Evolutionary conservation across 2,113 vertebrate genomes (phyloP).

Genomic region (Myotis brandtii): DNA sequence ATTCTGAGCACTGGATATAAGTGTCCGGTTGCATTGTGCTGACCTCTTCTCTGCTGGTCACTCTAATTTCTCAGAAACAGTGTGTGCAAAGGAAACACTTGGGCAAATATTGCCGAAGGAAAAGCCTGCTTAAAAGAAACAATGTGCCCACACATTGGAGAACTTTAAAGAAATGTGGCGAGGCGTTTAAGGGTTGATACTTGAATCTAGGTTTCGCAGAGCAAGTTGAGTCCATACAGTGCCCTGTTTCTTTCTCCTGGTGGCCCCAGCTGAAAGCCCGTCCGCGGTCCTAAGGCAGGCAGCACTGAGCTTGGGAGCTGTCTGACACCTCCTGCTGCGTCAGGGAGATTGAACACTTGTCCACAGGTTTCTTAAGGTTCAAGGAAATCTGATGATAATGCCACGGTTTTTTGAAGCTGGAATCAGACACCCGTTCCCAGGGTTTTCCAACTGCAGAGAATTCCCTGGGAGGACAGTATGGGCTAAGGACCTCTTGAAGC

Average conservation of each 20-base stretch:
- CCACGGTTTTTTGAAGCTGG: not conserved
- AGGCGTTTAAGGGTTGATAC: not conserved
- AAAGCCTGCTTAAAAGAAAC: conserved; percentile 67
- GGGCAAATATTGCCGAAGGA: conserved; percentile 52
- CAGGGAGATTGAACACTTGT: not conserved
- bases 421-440: not conserved
- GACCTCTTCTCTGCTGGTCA: conserved; percentile 64
- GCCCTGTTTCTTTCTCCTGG: not conserved
- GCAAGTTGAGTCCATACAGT: not conserved
- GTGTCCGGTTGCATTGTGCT: conserved; percentile 75
- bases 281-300: not conserved
- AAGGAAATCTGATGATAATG: conserved; percentile 18
- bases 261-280: not conserved
- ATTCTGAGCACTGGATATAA: conserved; percentile 63
- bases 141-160: not conserved
- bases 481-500: not conserved
- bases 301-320: not conserved
- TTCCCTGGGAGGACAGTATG: not conserved
- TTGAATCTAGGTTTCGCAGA: not conserved
- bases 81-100: conserved; percentile 63
- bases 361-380: not conserved
- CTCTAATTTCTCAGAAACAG: conserved; percentile 52
- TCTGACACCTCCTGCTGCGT: not conserved
- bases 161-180: not conserved
- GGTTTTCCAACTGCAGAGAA: not conserved